Percentiles rank a stretch among this genome's conserved stretches.
These are phyloP conservation scores for Sparus aurata DNA, from an alignment of 2,797 vertebrate species.

Conservation along the genomic window DNA sequence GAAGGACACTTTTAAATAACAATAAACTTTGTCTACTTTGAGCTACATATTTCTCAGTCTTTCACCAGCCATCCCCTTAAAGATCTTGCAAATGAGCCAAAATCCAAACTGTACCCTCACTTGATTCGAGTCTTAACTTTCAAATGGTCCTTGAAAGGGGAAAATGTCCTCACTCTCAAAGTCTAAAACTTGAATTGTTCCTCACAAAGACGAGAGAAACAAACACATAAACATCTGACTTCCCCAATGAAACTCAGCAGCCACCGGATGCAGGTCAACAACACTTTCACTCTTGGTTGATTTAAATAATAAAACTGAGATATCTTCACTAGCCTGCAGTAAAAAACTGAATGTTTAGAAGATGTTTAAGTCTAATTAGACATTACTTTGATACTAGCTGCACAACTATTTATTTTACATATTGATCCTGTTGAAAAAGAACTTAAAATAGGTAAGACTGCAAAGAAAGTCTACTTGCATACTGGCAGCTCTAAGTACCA, in stretches of 20 bases:
- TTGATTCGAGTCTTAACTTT: background rate
- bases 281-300: background rate
- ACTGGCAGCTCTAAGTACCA: background rate
- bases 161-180: background rate
- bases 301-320: background rate
- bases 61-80: too few species aligned
- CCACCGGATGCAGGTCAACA: background rate
- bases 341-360: background rate
- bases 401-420: too few species aligned
- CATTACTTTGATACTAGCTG: background rate
- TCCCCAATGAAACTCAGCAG: background rate
- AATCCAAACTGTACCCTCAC: background rate
- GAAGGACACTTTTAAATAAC: background rate
- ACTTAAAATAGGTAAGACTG: background rate
- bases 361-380: background rate
- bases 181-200: background rate
- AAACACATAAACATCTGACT: background rate
- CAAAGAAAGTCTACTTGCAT: background rate
- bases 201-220: background rate
- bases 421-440: background rate
- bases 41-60: background rate
- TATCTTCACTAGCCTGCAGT: background rate
- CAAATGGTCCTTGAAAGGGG: background rate
- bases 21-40: background rate
- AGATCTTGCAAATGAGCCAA: background rate